Evolutionary conservation across 2,113 vertebrate genomes (phyloP), one percentile per base, ranked within the genome.

Genomic region (Spea multiplicata): DNA sequence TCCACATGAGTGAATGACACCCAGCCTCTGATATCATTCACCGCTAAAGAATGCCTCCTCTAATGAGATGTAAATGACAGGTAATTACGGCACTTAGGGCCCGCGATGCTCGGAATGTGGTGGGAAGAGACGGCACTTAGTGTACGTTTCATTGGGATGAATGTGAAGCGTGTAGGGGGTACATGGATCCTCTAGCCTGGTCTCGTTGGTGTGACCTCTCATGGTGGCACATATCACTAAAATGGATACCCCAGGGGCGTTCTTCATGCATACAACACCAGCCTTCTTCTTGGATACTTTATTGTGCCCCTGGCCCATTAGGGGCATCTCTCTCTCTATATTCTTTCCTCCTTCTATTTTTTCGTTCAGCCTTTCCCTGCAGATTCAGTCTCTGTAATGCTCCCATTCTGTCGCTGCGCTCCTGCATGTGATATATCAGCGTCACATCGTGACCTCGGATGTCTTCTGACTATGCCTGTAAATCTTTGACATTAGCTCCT

Each of bases 151-250:
- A 59, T 47, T 8, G 49, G n/a, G 8, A 49, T 5, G 44, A 48
- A 59, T 5, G 5, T 84, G 86, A 81, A 86, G 83, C 78, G 67
- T 81, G 85, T 85, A 85, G 81, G 0, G 4, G 13, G 49, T 10
- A 50, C 17, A 5, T 8, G 6, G 44, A 73, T 10, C 57, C 48
- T 53, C 13, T 8, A 47, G 50, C 61, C 14, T 30, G 8, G 17
- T 7, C 47, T 46, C 30, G 8, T 13, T 17, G 49, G 12, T 44
- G 16, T 16, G 73, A 67, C 49, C 64, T 67, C 5, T 10, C n/a
- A 5, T 68, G 64, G 65, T 76, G 65, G 46, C 13, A 30, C 30
- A 30, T 30, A 30, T 30, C 30, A 30, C 50, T 45, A 75, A 46
- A 68, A 14, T 30, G 1, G 30, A 30, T n/a, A 53, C 7, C 62